A percentile compares a stretch with the other conserved stretches of the same genome.
Conservation (phyloP, 2,113 vertebrate species). For the Dolichotis patagonum region DNA sequence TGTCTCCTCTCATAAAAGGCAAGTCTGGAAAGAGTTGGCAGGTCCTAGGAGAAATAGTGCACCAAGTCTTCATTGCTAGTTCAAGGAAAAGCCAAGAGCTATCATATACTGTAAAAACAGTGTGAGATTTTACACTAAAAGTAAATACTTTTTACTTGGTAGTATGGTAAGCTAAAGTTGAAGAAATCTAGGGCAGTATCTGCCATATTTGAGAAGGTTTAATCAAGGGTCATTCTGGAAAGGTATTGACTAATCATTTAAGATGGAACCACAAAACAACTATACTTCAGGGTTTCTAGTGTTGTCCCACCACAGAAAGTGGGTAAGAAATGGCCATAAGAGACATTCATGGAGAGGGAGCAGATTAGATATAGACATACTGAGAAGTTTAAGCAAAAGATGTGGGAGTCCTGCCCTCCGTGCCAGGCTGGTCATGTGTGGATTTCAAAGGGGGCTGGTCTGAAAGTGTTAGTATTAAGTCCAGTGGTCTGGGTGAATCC, state of each 20-base stretch:
- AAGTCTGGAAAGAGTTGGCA: not conserved
- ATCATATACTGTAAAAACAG: not conserved
- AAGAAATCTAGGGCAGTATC: not conserved
- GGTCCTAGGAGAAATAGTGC: not conserved
- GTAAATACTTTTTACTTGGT: not conserved
- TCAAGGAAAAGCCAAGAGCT: not conserved
- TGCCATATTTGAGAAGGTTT: not conserved
- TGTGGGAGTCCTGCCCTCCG: not conserved
- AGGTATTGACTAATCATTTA: not conserved
- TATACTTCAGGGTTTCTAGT: not conserved
- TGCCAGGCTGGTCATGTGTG: not conserved
- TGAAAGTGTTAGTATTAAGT: not conserved
- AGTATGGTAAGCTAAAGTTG: not conserved
- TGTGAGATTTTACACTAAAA: not conserved
- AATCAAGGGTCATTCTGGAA: not conserved
- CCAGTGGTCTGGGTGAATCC: not conserved
- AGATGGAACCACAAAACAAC: not conserved
- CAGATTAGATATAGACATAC: not conserved
- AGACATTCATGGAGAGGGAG: not conserved
- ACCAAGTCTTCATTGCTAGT: not conserved
- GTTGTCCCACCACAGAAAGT: not conserved
- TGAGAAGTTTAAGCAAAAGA: not conserved
- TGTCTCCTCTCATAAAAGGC: not conserved
- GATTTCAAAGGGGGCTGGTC: not conserved
- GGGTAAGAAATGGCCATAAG: not conserved